Evolutionary conservation across 2,888 invertebrate species (phyloP), one percentile per base, ranked within the genome.

Genomic region (Pristionchus arcanus): DNA sequence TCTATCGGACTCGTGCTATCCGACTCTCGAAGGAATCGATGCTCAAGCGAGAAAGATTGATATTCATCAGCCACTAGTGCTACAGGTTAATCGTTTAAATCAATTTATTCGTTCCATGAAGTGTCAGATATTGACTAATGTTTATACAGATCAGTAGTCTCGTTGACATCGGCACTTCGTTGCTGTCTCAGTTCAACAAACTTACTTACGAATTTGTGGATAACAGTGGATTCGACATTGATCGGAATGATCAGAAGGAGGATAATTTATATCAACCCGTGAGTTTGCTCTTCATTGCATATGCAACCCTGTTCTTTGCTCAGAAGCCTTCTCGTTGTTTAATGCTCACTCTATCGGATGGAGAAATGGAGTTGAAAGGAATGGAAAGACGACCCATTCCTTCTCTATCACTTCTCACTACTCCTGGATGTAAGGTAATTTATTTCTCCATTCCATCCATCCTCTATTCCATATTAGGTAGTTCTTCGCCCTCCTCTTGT

Each of bases 191-290:
- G 63, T 81, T 90, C 66, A 90, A 88, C 21, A 84, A 83, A 42
- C 68, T 88, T 28, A 90, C 88, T 13, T 84, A 88, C 53, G 88
- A 89, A 74, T 90, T 90, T 53, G 86, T 90, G 13, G 90, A 90
- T 59, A 90, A 90, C 68, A 87, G 89, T 66, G 90, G 90, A 31
- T 90, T 90, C 84, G 90, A 90, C 34, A 86, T 83, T 28, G n/a
- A 87, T 34, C 81, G 71, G 19, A 84, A 89, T 31, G 88, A 90
- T 34, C 63, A 90, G 31, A 85, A 90, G 71, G 86, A 86, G 49
- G 77, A 87, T 21, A 31, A 68, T 59, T 71, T 81, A 25, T 81
- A 90, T n/a, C 55, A 84, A 28, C 83, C 87, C 31, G 83, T 89
- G 53, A 25, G 68, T 83, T 53, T 42, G 13, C 15, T 31, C 49